Conservation (phyloP, 2,113 vertebrate genomes). For the Ifrita kowaldi region DNA sequence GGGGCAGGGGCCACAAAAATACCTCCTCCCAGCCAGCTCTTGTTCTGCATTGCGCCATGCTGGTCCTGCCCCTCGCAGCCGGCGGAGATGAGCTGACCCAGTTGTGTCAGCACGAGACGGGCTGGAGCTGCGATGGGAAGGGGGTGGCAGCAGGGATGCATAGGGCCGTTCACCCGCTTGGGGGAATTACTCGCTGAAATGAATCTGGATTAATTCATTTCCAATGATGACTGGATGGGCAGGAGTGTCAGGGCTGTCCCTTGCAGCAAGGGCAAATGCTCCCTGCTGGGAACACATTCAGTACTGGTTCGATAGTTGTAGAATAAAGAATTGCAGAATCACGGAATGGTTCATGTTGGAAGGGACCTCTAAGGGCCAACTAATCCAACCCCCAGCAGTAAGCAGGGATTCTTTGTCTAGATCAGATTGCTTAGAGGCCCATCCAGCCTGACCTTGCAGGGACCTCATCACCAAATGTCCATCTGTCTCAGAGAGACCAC, state of each 20-base stretch:
- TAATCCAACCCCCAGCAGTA: background rate
- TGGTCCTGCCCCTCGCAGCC: background rate
- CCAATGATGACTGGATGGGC: background rate
- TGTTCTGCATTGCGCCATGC: rapidly evolving
- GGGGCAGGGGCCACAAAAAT: background rate
- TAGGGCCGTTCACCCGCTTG: background rate
- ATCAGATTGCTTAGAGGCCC: background rate
- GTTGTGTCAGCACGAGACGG: background rate
- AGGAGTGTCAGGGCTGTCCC: background rate
- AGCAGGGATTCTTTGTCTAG: background rate
- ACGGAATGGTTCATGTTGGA: background rate
- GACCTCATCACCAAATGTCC: background rate
- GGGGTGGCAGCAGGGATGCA: background rate
- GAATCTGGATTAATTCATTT: background rate
- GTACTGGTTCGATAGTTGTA: rapidly evolving
- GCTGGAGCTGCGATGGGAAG: background rate
- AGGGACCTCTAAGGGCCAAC: background rate
- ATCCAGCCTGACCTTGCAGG: background rate
- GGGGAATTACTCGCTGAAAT: background rate
- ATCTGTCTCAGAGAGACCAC: background rate
- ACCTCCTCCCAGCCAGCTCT: background rate
- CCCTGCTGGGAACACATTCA: background rate
- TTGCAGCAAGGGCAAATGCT: background rate
- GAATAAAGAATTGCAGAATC: background rate
- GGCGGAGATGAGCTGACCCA: background rate